phyloP scores from a whole-genome alignment of 2,888 invertebrate species.

The Vannuccia rotundouncinata region DNA sequence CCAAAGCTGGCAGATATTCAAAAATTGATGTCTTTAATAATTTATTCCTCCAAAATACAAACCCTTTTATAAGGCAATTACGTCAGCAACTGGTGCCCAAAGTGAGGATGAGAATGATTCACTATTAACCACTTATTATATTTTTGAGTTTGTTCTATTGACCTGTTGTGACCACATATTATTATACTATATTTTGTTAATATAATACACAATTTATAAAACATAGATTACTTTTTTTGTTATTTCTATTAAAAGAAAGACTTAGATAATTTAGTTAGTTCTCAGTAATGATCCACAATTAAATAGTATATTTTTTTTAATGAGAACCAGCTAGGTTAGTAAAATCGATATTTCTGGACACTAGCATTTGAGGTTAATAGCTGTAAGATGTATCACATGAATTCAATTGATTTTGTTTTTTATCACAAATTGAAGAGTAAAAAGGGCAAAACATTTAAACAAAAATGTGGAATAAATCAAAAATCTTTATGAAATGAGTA shows the following conservation, averaged over 20 bases:
- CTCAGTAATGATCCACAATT: slow-evolving; percentile 9
- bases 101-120: slow-evolving; percentile 10
- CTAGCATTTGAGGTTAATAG: slow-evolving; percentile 17
- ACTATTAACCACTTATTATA: background rate
- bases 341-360: slow-evolving; percentile 26
- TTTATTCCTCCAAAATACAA: background rate
- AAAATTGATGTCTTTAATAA: slow-evolving; percentile 10
- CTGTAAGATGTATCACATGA: slow-evolving; percentile 18
- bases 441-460: background rate
- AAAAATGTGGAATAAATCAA: slow-evolving; percentile 22
- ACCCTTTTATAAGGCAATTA: slow-evolving; percentile 6
- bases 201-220: background rate
- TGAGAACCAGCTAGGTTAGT: slow-evolving; percentile 17
- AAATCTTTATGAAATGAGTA: background rate
- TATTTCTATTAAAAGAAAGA: background rate
- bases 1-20: slow-evolving; percentile 20
- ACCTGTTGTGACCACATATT: background rate
- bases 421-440: slow-evolving; percentile 8
- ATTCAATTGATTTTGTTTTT: background rate
- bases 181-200: background rate
- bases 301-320: slow-evolving; percentile 16
- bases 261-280: background rate
- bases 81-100: background rate
- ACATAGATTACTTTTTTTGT: background rate
- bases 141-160: background rate